Base-by-base conservation (phyloP, 2,113 vertebrate genomes). In the Oryzias javanicus region DNA sequence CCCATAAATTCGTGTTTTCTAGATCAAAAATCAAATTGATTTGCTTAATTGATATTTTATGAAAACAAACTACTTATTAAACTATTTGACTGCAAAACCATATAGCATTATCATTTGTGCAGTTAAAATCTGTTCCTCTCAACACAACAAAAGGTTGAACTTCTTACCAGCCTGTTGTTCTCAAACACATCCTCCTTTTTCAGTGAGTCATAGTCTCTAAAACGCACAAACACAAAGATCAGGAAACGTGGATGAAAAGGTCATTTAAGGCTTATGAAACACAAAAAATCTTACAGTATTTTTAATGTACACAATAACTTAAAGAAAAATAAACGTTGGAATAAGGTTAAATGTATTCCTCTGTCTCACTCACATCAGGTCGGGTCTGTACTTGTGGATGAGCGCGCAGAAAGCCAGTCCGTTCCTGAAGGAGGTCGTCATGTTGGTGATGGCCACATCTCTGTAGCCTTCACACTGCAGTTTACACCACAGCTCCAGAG, bases 391-490 rank as follows among this genome's bases (percentile, higher is more conserved):
- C 13, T 92, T 94, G 86, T 99, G 96, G 42, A 99, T 93, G 15
- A 99, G 93, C 44, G 97, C 97, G 14, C 97, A 99, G 85, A 99
- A 99, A 59, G 97, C 97, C 86, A 99, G 53, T 49, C 97, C 97
- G 70, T 94, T 94, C 78, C 93, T 93, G 90, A 98, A 99, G 0
- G 96, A 99, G 8, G 94, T 94, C 50, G 95, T 98, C 97, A 99
- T 99, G 90, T 99, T 97, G 82, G 87, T 93, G 81, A 99, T 89
- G 72, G 53, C 81, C 74, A 99, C 96, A 51, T 94, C 93, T 19
- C 86, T 77, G 88, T 98, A 99, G 16, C 95, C 97, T 17, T 94
- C 93, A 49, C 94, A 97, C 29, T 97, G 94, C 46, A 82, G 81
- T 72, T 91, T 93, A 82, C 97, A 99, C 97, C 96, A 99, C 64